Percentiles rank a stretch among this genome's conserved stretches.
Evolutionary conservation across 2,797 vertebrate species (phyloP).

Genomic region (Lagocephalus sceleratus): DNA sequence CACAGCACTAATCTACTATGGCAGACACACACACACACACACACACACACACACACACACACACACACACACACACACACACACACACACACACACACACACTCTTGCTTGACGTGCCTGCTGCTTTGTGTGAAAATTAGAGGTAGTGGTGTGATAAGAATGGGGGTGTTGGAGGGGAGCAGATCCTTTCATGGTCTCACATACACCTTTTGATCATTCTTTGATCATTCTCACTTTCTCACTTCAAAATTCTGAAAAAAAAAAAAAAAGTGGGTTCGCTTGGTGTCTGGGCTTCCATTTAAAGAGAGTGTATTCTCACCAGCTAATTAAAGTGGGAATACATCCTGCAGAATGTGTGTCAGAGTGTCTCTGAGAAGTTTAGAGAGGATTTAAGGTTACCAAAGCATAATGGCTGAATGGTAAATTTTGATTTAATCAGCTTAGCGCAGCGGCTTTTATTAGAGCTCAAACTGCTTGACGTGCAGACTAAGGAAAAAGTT

Average conservation of each 20-base stretch:
- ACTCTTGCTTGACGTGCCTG: constrained; percentile 38
- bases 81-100: constrained; percentile 14
- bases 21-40: constrained; percentile 51
- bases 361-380: constrained; percentile 19
- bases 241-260: constrained; percentile 11
- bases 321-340: constrained; percentile 4
- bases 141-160: constrained; percentile 55
- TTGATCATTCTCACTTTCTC: constrained; percentile 38
- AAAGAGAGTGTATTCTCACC: constrained; percentile 13
- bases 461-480: constrained; percentile 13
- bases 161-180: constrained; percentile 17
- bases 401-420: constrained; percentile 22
- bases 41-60: constrained; percentile 18
- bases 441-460: constrained; percentile 23
- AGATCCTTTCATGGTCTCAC: constrained; percentile 43
- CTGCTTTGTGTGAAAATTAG: constrained; percentile 70
- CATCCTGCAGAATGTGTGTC: not conserved
- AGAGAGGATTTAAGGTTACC: constrained; percentile 33
- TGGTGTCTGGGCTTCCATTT: constrained; percentile 2
- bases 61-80: constrained; percentile 11
- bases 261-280: constrained; percentile 4
- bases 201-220: constrained; percentile 59
- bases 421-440: constrained; percentile 36
- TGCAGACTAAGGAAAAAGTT: constrained; percentile 15
- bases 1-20: constrained; percentile 73